Percentiles rank a stretch among this genome's conserved stretches.
These are phyloP conservation scores for Glossosoma conforme DNA, from an alignment of 1,140 invertebrate species.

Conservation along the genomic window DNA sequence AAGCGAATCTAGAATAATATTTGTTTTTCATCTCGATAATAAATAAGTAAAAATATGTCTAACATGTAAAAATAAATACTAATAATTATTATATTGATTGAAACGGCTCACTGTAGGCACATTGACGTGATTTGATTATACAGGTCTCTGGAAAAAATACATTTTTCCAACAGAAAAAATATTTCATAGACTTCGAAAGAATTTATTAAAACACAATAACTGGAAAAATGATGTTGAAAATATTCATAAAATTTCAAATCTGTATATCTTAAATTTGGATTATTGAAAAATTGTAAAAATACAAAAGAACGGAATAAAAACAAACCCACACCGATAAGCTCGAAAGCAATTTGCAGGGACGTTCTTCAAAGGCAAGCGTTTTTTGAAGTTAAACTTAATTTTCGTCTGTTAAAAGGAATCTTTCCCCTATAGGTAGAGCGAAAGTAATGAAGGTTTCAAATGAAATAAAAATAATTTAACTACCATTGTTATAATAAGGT, in stretches of 20 bases:
- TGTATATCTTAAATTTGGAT: slow-evolving; percentile 18
- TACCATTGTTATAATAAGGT: not conserved
- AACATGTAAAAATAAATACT: no score
- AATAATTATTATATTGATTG: no score
- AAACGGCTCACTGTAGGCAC: no score
- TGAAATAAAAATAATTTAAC: slow-evolving; percentile 19
- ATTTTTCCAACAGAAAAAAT: no score
- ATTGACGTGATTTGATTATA: no score
- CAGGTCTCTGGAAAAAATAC: no score
- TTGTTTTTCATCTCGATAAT: no score
- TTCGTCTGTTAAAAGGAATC: slow-evolving; percentile 10
- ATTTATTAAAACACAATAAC: not conserved
- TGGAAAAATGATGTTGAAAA: not conserved
- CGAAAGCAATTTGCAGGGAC: slow-evolving; percentile 26
- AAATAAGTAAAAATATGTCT: no score
- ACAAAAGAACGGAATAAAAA: slow-evolving; percentile 28
- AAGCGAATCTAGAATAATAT: no score
- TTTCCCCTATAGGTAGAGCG: slow-evolving; percentile 4
- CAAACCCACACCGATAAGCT: slow-evolving; percentile 28
- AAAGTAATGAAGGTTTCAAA: slow-evolving; percentile 15
- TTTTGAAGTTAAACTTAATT: slow-evolving; percentile 28
- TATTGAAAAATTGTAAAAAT: slow-evolving; percentile 20
- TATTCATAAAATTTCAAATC: slow-evolving; percentile 6
- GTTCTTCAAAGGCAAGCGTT: slow-evolving; percentile 17
- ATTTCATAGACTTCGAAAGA: not conserved